A percentile compares a stretch with the other conserved stretches of the same genome.
Conservation (phyloP, 2,113 vertebrate species). For the Cebus imitator region DNA sequence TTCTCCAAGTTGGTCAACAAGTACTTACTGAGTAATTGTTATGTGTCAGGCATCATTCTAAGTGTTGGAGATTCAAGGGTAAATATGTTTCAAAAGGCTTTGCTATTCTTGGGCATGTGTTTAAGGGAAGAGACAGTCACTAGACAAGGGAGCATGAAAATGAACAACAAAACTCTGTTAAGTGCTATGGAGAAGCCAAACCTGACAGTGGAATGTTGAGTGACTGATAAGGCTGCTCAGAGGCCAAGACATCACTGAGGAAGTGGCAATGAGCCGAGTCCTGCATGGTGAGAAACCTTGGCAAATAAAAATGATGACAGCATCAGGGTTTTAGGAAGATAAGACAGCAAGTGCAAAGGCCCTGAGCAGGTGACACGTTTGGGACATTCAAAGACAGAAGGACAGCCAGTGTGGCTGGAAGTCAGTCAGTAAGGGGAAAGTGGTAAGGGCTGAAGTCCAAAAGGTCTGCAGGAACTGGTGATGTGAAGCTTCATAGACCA, state of each 20-base stretch:
- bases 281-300: neutral
- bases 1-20: neutral
- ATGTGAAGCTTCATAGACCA: neutral
- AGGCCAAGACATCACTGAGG: neutral
- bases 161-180: neutral
- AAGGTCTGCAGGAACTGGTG: neutral
- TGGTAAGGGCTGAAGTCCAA: neutral
- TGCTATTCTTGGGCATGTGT: neutral
- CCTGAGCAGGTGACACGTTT: too few relatives aligned
- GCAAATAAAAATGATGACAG: neutral
- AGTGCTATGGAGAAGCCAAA: neutral
- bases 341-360: neutral
- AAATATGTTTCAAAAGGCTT: neutral
- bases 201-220: neutral
- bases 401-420: neutral
- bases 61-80: neutral
- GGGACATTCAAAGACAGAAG: neutral
- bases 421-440: accelerated
- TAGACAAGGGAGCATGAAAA: neutral
- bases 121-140: neutral
- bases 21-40: neutral
- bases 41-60: neutral
- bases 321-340: neutral
- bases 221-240: neutral
- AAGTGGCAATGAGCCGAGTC: neutral